Conservation (phyloP, 2,113 vertebrate genomes). For the Theropithecus gelada region DNA sequence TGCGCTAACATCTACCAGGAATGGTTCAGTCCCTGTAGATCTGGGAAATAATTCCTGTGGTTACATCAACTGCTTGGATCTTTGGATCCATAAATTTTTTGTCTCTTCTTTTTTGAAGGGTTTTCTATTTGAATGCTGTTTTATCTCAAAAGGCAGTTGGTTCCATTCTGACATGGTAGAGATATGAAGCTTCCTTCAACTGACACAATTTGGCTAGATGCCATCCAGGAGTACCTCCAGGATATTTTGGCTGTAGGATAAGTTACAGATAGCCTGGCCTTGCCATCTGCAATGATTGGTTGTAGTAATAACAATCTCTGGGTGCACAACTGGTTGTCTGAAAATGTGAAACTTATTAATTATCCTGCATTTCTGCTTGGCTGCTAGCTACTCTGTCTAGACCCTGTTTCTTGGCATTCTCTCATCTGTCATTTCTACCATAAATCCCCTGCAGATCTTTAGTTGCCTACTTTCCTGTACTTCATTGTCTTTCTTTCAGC, state of each 20-base stretch:
- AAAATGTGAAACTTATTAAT: constrained; percentile 41
- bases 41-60: constrained; percentile 34
- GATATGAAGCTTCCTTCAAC: not conserved
- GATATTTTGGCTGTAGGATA: constrained; percentile 19
- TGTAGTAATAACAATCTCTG: constrained; percentile 9
- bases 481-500: not conserved
- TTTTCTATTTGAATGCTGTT: constrained; percentile 45
- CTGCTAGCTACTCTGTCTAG: not conserved
- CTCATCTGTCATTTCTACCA: not conserved
- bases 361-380: constrained; percentile 6
- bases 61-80: constrained; percentile 10
- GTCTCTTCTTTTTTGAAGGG: not conserved
- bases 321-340: constrained; percentile 12
- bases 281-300: not conserved
- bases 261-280: constrained; percentile 19
- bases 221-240: not conserved
- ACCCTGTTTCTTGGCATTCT: not conserved
- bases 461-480: not conserved
- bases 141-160: constrained; percentile 2
- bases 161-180: not conserved
- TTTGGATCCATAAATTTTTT: constrained; percentile 38
- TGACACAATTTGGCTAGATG: not conserved
- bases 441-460: not conserved
- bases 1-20: not conserved
- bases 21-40: not conserved